phyloP scores from a whole-genome alignment of 2,797 vertebrate species.

The Sebastes vulpes region DNA sequence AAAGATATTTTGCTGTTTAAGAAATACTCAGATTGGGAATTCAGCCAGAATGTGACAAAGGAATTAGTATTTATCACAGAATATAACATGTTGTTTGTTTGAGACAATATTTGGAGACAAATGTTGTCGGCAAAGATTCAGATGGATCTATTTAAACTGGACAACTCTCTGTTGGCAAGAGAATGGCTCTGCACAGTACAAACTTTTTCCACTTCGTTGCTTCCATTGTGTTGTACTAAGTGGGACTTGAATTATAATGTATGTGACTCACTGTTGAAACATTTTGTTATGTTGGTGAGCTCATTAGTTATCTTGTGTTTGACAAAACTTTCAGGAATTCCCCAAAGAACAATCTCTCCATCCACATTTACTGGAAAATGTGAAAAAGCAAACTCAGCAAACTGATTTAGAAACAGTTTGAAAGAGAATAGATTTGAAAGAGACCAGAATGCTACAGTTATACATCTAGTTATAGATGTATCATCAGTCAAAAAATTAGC shows the following conservation, averaged over 20 bases:
- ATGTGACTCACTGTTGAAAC: conserved; percentile 17
- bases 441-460: not conserved
- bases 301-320: conserved; percentile 10
- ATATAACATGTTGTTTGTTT: not conserved
- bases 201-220: not conserved
- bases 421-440: not conserved
- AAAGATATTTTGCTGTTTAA: not conserved
- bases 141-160: not conserved
- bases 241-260: conserved; percentile 10
- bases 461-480: not conserved
- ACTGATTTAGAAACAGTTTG: not conserved
- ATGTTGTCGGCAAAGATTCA: not conserved
- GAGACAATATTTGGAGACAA: not conserved
- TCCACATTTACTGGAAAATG: conserved; percentile 5
- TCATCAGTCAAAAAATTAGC: not conserved
- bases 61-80: not conserved
- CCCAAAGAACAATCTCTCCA: not conserved
- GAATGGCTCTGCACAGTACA: not conserved
- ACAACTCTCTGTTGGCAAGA: not conserved
- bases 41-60: not conserved
- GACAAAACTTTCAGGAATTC: not conserved
- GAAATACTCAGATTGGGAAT: not conserved
- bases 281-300: not conserved
- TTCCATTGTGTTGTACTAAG: not conserved
- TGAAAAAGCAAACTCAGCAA: not conserved